Conservation (phyloP, 1,140 invertebrate species). For the Venturia canescens region DNA sequence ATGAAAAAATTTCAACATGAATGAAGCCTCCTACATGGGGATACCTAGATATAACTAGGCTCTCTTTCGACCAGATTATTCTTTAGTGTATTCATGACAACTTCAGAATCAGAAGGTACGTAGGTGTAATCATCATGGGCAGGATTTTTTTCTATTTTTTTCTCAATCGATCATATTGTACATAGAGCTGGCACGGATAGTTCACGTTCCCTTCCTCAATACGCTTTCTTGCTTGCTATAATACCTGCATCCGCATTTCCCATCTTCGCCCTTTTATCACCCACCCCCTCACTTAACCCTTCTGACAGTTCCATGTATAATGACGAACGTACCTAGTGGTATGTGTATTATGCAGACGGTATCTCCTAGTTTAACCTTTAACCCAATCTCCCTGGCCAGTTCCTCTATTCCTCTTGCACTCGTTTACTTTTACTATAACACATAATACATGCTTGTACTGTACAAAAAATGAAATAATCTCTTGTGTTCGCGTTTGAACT, state of each 20-base stretch:
- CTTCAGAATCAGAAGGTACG: too few relatives aligned
- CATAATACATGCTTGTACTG: too few relatives aligned
- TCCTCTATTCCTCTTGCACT: constrained; percentile 50
- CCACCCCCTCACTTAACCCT: constrained; percentile 29
- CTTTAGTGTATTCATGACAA: too few relatives aligned
- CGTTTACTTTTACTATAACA: neutral
- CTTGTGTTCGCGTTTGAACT: too few relatives aligned
- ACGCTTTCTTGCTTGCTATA: constrained; percentile 13
- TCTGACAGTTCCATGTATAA: neutral
- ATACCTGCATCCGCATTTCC: constrained; percentile 6
- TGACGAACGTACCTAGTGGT: constrained; percentile 6
- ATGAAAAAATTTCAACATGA: too few relatives aligned
- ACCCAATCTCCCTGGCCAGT: constrained; percentile 58
- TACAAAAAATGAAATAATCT: too few relatives aligned
- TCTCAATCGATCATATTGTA: neutral
- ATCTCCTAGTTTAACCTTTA: constrained; percentile 53
- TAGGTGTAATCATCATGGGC: too few relatives aligned
- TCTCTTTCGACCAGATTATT: too few relatives aligned
- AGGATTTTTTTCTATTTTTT: too few relatives aligned
- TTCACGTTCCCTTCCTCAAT: constrained; percentile 1
- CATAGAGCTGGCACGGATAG: neutral
- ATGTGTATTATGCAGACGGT: constrained; percentile 32
- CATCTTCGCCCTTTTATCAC: constrained; percentile 31
- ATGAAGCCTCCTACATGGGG: too few relatives aligned
- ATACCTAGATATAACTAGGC: too few relatives aligned